These are phyloP conservation scores for Syngnathus acus DNA, from an alignment of 2,797 vertebrate genomes.

Conservation along the genomic window DNA sequence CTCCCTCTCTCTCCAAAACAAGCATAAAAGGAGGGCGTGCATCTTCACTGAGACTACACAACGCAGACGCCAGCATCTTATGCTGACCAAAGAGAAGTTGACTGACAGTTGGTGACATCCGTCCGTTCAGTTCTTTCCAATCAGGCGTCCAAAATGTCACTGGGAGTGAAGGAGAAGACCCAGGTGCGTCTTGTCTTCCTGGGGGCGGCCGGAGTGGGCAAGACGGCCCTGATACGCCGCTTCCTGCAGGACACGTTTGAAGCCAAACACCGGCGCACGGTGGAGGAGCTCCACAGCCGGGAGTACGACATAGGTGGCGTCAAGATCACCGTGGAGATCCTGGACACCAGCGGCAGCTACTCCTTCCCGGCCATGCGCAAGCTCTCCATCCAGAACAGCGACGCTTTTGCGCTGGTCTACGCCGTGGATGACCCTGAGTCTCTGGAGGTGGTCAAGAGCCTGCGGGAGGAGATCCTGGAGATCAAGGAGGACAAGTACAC, in stretches of 20 bases:
- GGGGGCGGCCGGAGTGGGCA: conserved; percentile 85
- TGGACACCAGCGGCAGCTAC: conserved; percentile 91
- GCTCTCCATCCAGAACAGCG: conserved; percentile 84
- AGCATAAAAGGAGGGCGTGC: conserved; percentile 57
- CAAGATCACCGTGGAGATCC: conserved; percentile 80
- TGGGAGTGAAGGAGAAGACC: conserved; percentile 82
- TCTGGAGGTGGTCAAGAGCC: conserved; percentile 75
- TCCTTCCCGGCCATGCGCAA: conserved; percentile 91
- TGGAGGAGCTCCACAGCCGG: conserved; percentile 84
- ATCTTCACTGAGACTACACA: conserved; percentile 7
- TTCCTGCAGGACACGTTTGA: conserved; percentile 87
- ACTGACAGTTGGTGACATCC: conserved; percentile 6
- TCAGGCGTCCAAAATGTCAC: conserved; percentile 68
- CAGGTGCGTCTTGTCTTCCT: conserved; percentile 84
- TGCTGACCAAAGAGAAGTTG: background rate
- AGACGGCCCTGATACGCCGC: conserved; percentile 82
- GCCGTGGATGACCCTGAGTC: conserved; percentile 81
- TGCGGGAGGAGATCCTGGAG: conserved; percentile 86
- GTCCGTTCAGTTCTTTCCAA: conserved; percentile 6
- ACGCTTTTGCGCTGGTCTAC: conserved; percentile 84
- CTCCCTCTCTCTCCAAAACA: conserved; percentile 49
- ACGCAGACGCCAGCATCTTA: conserved; percentile 6
- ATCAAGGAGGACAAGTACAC: conserved; percentile 83
- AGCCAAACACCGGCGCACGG: conserved; percentile 79
- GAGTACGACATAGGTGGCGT: conserved; percentile 81